Evolutionary conservation across 2,888 invertebrate genomes (phyloP).

Genomic region (Eubasilissa splendida): DNA sequence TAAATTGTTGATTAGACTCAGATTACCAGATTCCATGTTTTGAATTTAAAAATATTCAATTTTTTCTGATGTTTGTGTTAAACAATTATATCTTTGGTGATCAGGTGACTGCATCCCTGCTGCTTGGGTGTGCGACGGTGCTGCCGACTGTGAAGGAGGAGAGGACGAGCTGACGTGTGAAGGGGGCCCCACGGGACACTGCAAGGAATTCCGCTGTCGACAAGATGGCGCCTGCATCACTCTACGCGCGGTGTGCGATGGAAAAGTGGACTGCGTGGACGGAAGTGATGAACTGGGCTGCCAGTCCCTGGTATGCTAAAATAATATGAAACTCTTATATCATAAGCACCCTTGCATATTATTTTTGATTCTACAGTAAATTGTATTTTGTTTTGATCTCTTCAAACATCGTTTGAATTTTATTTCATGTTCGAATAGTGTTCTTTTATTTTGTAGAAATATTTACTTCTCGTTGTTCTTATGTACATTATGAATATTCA

Average conservation of each 20-base stretch:
- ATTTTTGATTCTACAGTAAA: no score
- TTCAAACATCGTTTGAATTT: no score
- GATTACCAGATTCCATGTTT: no score
- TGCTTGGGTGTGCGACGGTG: conserved; percentile 87
- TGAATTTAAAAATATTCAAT: no score
- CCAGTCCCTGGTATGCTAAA: conserved; percentile 22
- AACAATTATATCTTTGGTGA: background rate
- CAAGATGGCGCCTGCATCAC: conserved; percentile 73
- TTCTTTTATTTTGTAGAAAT: no score
- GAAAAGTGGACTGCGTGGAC: conserved; percentile 72
- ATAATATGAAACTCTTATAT: no score
- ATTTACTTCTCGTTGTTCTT: no score
- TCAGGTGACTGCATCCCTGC: conserved; percentile 83
- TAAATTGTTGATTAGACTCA: no score
- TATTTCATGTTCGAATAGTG: no score
- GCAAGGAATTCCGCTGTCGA: conserved; percentile 59
- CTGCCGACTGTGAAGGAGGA: conserved; percentile 85
- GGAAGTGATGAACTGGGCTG: conserved; percentile 68
- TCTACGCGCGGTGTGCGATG: conserved; percentile 71
- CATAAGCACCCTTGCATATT: no score
- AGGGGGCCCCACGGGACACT: conserved; percentile 72
- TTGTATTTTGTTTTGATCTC: background rate
- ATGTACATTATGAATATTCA: no score
- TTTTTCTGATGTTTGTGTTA: no score
- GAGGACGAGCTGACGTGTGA: conserved; percentile 80